Evolutionary conservation across 2,888 invertebrate species (phyloP).

Genomic region (Gryllus longicercus): DNA sequence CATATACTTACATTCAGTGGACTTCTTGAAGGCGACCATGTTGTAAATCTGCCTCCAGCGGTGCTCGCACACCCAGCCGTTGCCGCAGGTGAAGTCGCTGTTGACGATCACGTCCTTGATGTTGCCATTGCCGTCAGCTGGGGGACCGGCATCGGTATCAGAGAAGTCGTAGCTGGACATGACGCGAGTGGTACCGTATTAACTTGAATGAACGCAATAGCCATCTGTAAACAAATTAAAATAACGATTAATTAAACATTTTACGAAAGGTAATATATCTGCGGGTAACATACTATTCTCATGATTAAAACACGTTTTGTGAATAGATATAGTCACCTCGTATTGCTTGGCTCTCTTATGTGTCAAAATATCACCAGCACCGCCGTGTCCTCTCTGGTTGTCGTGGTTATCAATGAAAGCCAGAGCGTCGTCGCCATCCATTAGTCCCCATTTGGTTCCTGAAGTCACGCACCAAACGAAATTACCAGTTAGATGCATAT

Average conservation of each 20-base stretch:
- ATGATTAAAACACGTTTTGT: conserved; percentile 39
- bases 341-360: conserved; percentile 65
- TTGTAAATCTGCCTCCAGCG: conserved; percentile 77
- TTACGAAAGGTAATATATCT: too few species aligned
- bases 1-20: too few species aligned
- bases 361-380: conserved; percentile 60
- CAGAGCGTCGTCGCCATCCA: conserved; percentile 59
- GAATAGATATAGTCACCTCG: conserved; percentile 46
- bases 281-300: not conserved
- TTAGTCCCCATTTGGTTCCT: conserved; percentile 58
- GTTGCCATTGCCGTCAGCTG: conserved; percentile 60
- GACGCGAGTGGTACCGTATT: conserved; percentile 72
- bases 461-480: too few species aligned
- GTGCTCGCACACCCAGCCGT: conserved; percentile 82
- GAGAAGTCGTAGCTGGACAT: conserved; percentile 82
- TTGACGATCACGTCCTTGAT: conserved; percentile 64
- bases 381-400: conserved; percentile 75
- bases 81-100: conserved; percentile 61
- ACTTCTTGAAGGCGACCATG: conserved; percentile 64
- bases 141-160: conserved; percentile 60
- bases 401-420: conserved; percentile 90
- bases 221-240: conserved; percentile 51
- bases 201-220: conserved; percentile 84
- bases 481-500: too few species aligned
- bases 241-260: too few species aligned